Evolutionary conservation across 2,797 vertebrate genomes (phyloP).

Genomic region (Oceanodroma leucorhoa): DNA sequence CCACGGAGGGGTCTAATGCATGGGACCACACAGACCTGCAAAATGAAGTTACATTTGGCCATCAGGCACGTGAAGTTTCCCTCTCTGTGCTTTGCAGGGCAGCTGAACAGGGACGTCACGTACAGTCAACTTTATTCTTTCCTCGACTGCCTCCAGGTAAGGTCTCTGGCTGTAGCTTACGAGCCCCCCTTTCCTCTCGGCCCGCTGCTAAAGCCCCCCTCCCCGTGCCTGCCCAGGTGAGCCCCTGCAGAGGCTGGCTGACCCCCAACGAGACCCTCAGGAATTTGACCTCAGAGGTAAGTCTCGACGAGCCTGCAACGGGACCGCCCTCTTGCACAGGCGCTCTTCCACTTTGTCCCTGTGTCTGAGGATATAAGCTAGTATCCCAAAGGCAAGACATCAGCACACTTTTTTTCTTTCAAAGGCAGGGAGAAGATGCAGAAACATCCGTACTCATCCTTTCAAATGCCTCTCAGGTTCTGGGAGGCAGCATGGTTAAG

Average conservation of each 20-base stretch:
- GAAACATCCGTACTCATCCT: background rate
- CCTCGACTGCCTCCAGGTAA: conserved; percentile 77
- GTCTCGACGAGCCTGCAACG: fast-evolving
- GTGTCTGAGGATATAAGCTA: background rate
- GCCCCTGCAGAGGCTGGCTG: conserved; percentile 77
- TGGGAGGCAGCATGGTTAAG: background rate
- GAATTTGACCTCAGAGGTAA: conserved; percentile 74
- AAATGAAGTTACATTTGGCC: background rate
- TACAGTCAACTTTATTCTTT: conserved; percentile 76
- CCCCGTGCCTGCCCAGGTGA: conserved; percentile 54
- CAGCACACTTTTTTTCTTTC: background rate
- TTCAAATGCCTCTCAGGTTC: background rate
- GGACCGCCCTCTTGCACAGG: background rate
- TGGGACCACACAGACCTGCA: background rate
- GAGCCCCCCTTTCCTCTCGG: background rate
- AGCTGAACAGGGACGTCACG: conserved; percentile 75
- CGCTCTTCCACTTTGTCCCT: background rate
- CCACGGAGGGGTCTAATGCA: background rate
- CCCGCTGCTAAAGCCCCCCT: background rate
- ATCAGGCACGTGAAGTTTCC: background rate
- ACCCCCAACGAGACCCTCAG: conserved; percentile 75
- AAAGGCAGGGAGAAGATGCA: fast-evolving
- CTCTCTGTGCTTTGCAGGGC: conserved; percentile 67
- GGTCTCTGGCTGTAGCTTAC: background rate
- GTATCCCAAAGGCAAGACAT: background rate